A percentile compares a stretch with the other conserved stretches of the same genome.
Conservation (phyloP, 2,888 invertebrate species). For the Ichneumoninae sp. region DNA sequence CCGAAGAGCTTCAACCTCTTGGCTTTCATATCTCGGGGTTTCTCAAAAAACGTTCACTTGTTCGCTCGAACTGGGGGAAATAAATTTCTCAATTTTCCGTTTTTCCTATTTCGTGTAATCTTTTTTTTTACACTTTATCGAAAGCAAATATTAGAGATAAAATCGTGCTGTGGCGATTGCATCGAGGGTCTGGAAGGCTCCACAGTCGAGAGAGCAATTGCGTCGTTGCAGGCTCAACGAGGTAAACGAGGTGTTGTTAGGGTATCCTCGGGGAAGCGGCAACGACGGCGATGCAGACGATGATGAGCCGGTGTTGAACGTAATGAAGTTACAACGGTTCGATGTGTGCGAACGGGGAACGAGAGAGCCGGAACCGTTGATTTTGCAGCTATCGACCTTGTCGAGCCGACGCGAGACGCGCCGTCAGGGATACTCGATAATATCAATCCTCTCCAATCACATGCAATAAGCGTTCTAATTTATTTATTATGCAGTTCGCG, state of each 20-base stretch:
- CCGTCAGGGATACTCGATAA: slow-evolving; percentile 4
- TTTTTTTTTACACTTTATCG: not conserved
- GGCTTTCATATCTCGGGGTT: not conserved
- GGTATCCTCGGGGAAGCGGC: slow-evolving; percentile 9
- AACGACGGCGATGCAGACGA: slow-evolving; percentile 16
- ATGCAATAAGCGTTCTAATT: not conserved
- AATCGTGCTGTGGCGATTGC: not conserved
- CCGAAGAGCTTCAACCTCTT: not conserved
- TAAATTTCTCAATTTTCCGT: not conserved
- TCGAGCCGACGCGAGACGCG: not conserved
- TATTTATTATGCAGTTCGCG: not conserved
- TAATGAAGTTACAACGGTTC: slow-evolving; percentile 29
- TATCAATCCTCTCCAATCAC: not conserved
- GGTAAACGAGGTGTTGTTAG: slow-evolving; percentile 43
- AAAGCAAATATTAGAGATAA: not conserved
- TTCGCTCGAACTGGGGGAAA: not conserved
- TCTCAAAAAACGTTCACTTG: not conserved
- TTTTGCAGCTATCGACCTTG: slow-evolving; percentile 21
- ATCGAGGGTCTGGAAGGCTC: slow-evolving; percentile 51
- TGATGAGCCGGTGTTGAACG: slow-evolving; percentile 42
- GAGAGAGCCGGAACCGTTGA: slow-evolving; percentile 9
- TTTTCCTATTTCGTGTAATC: not conserved
- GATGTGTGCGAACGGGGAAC: not conserved
- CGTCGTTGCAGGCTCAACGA: slow-evolving; percentile 57
- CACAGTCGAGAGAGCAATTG: slow-evolving; percentile 39